These are phyloP conservation scores for Heliconius hermathena DNA, from an alignment of 1,140 invertebrate species.

Conservation along the genomic window DNA sequence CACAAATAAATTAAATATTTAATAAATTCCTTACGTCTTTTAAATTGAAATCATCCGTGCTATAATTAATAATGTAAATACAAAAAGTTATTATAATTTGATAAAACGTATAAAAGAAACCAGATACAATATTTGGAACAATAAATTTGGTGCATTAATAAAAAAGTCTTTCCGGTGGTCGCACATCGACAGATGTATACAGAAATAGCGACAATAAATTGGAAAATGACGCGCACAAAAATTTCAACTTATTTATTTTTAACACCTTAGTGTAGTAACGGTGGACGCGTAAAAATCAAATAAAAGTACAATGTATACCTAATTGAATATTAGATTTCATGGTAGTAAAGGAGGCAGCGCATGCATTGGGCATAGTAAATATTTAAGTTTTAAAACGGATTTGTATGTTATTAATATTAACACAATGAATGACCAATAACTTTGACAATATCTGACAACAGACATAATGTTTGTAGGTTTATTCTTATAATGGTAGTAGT, in stretches of 20 bases:
- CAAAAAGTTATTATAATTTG: slow-evolving; percentile 16
- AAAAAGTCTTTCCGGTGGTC: slow-evolving; percentile 43
- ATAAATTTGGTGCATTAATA: slow-evolving; percentile 36
- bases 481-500: too few species aligned
- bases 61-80: neutral
- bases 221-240: slow-evolving; percentile 42
- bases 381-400: too few species aligned
- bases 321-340: slow-evolving; percentile 38
- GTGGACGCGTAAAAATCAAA: slow-evolving; percentile 39
- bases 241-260: slow-evolving; percentile 42
- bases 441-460: too few species aligned
- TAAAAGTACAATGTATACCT: slow-evolving; percentile 23
- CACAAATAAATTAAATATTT: too few species aligned
- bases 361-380: slow-evolving; percentile 8
- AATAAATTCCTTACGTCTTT: too few species aligned
- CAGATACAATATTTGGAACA: slow-evolving; percentile 36
- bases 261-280: slow-evolving; percentile 40
- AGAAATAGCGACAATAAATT: slow-evolving; percentile 42
- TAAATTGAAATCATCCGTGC: neutral
- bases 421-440: too few species aligned
- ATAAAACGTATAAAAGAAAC: slow-evolving; percentile 25
- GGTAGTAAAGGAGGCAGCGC: slow-evolving; percentile 5
- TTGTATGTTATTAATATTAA: too few species aligned
- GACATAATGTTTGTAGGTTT: too few species aligned
- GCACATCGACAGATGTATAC: slow-evolving; percentile 41